These are phyloP conservation scores for Cacatua alba DNA, from an alignment of 2,113 vertebrate species.

Conservation along the genomic window DNA sequence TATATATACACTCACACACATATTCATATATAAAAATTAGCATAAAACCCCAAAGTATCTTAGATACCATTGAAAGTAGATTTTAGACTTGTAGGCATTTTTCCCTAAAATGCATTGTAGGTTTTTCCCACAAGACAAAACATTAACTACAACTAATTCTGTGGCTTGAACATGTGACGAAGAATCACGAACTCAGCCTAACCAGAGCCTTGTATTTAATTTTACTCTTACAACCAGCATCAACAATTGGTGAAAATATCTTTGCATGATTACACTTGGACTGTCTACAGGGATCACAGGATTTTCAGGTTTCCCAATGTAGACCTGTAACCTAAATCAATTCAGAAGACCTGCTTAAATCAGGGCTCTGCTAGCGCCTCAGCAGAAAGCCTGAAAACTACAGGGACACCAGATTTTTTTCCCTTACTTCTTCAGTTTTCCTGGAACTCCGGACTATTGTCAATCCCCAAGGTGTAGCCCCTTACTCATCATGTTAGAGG, in stretches of 20 bases:
- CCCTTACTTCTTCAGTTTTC: neutral
- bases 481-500: neutral
- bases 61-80: neutral
- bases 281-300: neutral
- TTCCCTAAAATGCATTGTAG: neutral
- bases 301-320: neutral
- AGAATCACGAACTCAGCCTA: rapidly evolving
- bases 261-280: neutral
- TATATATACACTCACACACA: neutral
- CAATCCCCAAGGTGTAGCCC: rapidly evolving
- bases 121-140: neutral
- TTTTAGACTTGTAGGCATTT: neutral
- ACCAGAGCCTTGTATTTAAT: neutral
- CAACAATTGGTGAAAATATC: neutral
- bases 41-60: neutral
- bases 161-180: rapidly evolving
- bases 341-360: neutral
- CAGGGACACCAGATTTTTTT: rapidly evolving
- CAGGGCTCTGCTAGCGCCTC: neutral
- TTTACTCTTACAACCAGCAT: neutral
- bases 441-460: neutral
- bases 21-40: neutral
- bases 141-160: neutral
- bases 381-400: neutral
- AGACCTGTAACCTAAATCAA: neutral